Conservation (phyloP, 2,888 invertebrate genomes). For the Strigamia crassipes region DNA sequence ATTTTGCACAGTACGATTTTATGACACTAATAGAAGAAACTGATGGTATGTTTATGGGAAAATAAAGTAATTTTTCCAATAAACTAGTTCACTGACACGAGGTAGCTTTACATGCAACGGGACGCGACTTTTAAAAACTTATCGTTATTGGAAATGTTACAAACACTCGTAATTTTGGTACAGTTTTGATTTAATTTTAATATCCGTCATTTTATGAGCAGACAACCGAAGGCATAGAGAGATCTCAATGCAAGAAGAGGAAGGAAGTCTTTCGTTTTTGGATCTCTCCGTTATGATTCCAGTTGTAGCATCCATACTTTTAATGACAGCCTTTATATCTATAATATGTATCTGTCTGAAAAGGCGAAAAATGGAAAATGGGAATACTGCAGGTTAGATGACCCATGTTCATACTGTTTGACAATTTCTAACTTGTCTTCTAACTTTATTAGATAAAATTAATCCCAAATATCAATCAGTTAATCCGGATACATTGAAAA, state of each 20-base stretch:
- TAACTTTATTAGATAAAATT: not conserved
- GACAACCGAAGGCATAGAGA: constrained; percentile 15
- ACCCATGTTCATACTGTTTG: not conserved
- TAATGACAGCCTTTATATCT: constrained; percentile 31
- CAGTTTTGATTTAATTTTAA: too few species aligned
- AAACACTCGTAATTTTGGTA: not conserved
- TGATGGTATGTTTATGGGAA: not conserved
- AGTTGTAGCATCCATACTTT: not conserved
- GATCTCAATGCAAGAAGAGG: constrained; percentile 20
- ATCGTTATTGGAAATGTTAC: not conserved
- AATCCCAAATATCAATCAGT: constrained; percentile 42
- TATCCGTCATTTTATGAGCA: not conserved
- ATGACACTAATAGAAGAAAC: constrained; percentile 46
- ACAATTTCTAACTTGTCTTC: not conserved
- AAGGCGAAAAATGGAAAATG: constrained; percentile 11
- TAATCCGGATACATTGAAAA: constrained; percentile 19
- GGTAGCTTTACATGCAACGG: too few species aligned
- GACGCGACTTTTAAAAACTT: too few species aligned
- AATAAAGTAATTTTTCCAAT: too few species aligned
- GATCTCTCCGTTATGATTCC: constrained; percentile 33
- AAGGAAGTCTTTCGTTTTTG: not conserved
- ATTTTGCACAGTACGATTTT: constrained; percentile 48
- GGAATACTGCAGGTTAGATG: not conserved
- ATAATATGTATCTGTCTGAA: not conserved
- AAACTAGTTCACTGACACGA: too few species aligned